These are phyloP conservation scores for Acleris holmiana DNA, from an alignment of 2,888 invertebrate species.

Conservation along the genomic window DNA sequence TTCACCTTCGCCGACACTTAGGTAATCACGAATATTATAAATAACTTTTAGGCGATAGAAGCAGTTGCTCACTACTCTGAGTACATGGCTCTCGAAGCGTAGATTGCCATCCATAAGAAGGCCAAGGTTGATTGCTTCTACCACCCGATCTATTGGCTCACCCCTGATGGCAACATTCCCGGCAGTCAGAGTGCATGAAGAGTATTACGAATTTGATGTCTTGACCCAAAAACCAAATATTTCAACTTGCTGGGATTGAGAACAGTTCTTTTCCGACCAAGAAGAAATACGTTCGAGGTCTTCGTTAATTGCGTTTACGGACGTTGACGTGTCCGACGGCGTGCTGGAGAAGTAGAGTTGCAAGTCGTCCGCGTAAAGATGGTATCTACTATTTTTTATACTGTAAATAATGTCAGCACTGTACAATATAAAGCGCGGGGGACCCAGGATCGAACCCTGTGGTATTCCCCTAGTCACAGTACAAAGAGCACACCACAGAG, in stretches of 20 bases:
- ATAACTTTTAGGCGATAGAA: constrained; percentile 21
- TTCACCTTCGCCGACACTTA: constrained; percentile 20
- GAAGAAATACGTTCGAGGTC: too few species aligned
- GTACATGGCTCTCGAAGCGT: constrained; percentile 36
- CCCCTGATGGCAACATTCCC: constrained; percentile 7
- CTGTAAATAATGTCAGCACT: constrained; percentile 25
- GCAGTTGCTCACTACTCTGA: constrained; percentile 22
- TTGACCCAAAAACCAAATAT: constrained; percentile 4
- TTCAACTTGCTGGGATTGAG: too few species aligned
- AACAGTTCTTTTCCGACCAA: constrained; percentile 17
- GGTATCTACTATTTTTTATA: constrained; percentile 27
- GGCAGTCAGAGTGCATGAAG: neutral
- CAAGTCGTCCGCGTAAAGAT: constrained; percentile 32
- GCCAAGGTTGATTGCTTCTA: constrained; percentile 36
- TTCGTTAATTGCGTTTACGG: constrained; percentile 10
- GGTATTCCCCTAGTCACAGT: too few species aligned
- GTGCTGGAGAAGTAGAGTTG: constrained; percentile 26
- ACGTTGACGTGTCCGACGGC: neutral
- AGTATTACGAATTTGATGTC: constrained; percentile 1
- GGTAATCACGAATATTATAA: neutral
- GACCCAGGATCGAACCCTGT: too few species aligned
- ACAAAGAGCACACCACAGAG: too few species aligned
- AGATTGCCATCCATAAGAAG: constrained; percentile 34
- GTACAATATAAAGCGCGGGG: too few species aligned
- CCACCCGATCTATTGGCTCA: constrained; percentile 23